Evolutionary conservation across 2,888 invertebrate genomes (phyloP), one percentile per base, ranked within the genome.

Genomic region (Deilephila elpenor): DNA sequence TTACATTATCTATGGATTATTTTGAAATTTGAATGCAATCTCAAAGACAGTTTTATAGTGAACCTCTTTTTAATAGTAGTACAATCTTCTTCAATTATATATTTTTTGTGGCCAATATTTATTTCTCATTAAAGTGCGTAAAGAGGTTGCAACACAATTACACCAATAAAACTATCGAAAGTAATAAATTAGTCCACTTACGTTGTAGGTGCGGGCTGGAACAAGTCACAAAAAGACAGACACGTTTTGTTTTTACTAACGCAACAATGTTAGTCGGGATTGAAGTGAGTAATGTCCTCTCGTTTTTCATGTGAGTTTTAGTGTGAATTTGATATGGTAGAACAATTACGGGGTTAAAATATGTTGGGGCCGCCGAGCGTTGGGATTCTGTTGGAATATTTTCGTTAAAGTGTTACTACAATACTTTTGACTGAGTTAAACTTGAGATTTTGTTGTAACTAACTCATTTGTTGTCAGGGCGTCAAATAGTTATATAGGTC

Each of bases 81-180:
- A 56, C n/a, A 56, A 17, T 5, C n/a, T 56, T 11, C 19, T 56
- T 44, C 5, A 44, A 56, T 32, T 59, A 71, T 75, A 71, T 74
- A 61, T 73, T 74, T 75, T 73, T 29, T 72, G 51, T 59, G 51
- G 53, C 59, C 19, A 17, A 19, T 56, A 56, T n/a, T 73, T 53
- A 80, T 83, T 80, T 76, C 78, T 84, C 86, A 89, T 88, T 87
- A 88, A 80, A 86, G 80, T 80, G 89, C 59, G 53, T 19, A 44
- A 70, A 67, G 59, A 37, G 19, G 59, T 44, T 80, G 83, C 61
- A 81, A 78, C 79, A 80, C 82, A 79, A 82, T 81, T 77, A 79
- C 75, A 77, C 80, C 84, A 86, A 88, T 91, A 91, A 91, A 91
- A 91, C 91, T 90, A 89, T 90, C 88, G 81, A 83, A 87, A 80